phyloP scores from a whole-genome alignment of 2,113 vertebrate genomes.

The Dicentrarchus labrax region DNA sequence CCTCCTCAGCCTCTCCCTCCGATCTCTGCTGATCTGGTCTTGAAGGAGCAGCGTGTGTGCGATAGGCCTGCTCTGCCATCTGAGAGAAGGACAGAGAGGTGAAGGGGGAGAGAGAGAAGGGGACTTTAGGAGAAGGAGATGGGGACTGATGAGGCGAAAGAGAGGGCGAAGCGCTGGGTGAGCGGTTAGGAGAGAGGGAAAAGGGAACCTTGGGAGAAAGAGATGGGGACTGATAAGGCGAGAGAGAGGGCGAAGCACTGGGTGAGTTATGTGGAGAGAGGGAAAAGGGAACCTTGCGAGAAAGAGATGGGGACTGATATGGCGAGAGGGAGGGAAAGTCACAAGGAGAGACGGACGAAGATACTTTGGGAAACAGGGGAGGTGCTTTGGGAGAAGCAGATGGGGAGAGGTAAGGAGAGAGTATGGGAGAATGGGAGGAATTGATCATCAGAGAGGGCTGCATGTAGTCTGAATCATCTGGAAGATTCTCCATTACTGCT shows the following conservation, averaged over 20 bases:
- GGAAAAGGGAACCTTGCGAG: constrained; percentile 35
- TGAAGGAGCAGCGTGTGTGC: constrained; percentile 16
- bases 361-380: constrained; percentile 28
- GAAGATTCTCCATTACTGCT: constrained; percentile 26
- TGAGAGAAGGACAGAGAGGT: constrained; percentile 12
- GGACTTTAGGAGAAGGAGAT: constrained; percentile 47
- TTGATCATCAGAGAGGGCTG: constrained; percentile 50
- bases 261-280: constrained; percentile 45
- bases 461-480: constrained; percentile 65
- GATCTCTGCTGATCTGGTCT: constrained; percentile 10
- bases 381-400: constrained; percentile 10
- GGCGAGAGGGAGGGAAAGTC: constrained; percentile 38
- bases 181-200: constrained; percentile 55
- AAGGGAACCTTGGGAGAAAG: constrained; percentile 43
- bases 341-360: not conserved
- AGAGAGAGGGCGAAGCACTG: constrained; percentile 21
- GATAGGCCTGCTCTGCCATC: constrained; percentile 29
- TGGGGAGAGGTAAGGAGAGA: constrained; percentile 52
- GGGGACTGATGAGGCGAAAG: constrained; percentile 65
- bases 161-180: constrained; percentile 45
- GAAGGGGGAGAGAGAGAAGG: constrained; percentile 53
- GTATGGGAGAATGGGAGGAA: constrained; percentile 15
- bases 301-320: constrained; percentile 46
- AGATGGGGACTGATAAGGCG: constrained; percentile 61
- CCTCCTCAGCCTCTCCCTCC: constrained; percentile 9